phyloP scores from a whole-genome alignment of 2,797 vertebrate species.

The Fundulus diaphanus region DNA sequence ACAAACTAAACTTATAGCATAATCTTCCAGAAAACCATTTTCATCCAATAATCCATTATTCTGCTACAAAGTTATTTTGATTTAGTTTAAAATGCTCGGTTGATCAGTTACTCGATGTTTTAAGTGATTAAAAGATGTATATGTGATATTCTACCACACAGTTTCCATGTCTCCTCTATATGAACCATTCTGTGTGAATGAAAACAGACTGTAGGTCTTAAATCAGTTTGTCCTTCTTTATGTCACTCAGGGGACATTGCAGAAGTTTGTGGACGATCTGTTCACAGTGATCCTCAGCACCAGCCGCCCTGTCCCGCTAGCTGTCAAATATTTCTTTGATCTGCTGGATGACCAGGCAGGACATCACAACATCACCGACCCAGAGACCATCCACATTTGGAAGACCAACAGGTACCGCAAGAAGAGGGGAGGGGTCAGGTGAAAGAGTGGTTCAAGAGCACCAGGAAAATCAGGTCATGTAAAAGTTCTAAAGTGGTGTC shows the following conservation, averaged over 20 bases:
- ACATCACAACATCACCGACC: conserved; percentile 89
- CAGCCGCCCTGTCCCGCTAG: conserved; percentile 91
- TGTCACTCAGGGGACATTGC: conserved; percentile 88
- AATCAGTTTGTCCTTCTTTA: not conserved
- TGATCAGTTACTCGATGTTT: no score
- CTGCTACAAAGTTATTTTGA: not conserved
- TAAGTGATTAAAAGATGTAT: no score
- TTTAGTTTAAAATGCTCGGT: no score
- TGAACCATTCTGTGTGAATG: not conserved
- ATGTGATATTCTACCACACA: not conserved
- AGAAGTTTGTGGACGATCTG: conserved; percentile 97
- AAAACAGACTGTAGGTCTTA: not conserved
- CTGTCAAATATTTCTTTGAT: conserved; percentile 98
- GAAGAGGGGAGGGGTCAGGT: not conserved
- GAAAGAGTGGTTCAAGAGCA: no score
- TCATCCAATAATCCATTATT: not conserved
- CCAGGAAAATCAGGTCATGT: no score
- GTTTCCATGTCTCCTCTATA: not conserved
- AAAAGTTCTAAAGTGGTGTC: no score
- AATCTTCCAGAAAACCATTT: not conserved
- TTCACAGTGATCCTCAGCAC: conserved; percentile 97
- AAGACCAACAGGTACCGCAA: conserved; percentile 93
- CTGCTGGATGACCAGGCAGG: conserved; percentile 93
- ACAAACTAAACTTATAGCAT: not conserved
- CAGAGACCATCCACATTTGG: conserved; percentile 98